These are phyloP conservation scores for Octopus sinensis DNA, from an alignment of 1,140 invertebrate species.

Conservation along the genomic window DNA sequence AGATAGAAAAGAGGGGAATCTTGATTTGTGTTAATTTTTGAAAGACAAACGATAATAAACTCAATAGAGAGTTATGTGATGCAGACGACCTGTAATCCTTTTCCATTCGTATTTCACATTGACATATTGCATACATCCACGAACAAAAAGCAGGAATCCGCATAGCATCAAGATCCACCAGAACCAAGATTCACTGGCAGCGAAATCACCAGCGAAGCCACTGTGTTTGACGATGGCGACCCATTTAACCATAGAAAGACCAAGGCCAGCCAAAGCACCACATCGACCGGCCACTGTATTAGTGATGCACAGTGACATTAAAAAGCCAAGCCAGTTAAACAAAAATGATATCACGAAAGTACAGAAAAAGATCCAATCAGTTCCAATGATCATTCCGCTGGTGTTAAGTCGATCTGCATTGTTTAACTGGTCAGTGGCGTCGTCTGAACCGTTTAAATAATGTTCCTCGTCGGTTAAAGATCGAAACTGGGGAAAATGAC, in stretches of 20 bases:
- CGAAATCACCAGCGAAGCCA: slow-evolving; percentile 42
- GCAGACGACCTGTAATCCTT: slow-evolving; percentile 26
- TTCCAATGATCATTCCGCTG: slow-evolving; percentile 43
- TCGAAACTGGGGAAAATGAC: background rate
- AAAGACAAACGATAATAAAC: background rate
- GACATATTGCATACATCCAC: slow-evolving; percentile 83
- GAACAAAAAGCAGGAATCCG: slow-evolving; percentile 75
- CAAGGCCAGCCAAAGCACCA: slow-evolving; percentile 87
- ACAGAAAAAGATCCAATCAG: slow-evolving; percentile 52
- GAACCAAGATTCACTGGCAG: slow-evolving; percentile 51
- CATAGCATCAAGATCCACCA: slow-evolving; percentile 53
- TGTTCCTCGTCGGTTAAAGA: background rate
- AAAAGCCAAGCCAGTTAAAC: slow-evolving; percentile 93
- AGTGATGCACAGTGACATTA: slow-evolving; percentile 87
- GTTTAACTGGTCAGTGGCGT: background rate
- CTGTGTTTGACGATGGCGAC: slow-evolving; percentile 80
- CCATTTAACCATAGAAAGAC: slow-evolving; percentile 89
- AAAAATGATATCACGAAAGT: slow-evolving; percentile 70
- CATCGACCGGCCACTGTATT: slow-evolving; percentile 89
- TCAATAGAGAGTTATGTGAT: slow-evolving; percentile 29
- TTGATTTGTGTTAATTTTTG: too few species aligned
- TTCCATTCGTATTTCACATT: slow-evolving; percentile 87
- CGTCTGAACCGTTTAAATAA: background rate
- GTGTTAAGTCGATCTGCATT: background rate
- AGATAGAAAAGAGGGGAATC: too few species aligned